These are phyloP conservation scores for Irena cyanogastra DNA, from an alignment of 2,113 vertebrate genomes.

Conservation along the genomic window DNA sequence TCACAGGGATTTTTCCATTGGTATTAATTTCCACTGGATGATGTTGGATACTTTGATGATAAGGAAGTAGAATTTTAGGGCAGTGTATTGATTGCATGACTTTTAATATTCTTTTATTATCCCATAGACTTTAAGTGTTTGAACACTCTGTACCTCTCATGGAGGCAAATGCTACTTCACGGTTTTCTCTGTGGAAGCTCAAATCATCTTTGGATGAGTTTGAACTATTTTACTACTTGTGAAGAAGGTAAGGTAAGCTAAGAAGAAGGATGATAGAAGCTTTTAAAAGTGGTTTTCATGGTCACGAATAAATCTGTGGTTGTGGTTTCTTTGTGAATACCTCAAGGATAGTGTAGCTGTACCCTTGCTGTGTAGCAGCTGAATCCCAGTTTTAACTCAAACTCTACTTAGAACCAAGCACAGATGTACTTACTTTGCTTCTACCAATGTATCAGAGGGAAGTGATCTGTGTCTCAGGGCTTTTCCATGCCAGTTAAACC, in stretches of 20 bases:
- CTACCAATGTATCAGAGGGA: not conserved
- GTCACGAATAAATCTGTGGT: not conserved
- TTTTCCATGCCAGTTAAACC: not conserved
- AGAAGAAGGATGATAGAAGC: not conserved
- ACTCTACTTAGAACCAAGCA: accelerated
- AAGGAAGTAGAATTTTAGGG: not conserved
- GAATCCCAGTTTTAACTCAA: not conserved
- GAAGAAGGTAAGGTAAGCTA: not conserved
- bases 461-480: not conserved
- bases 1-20: not conserved
- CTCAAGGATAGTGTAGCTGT: not conserved
- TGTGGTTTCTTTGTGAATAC: not conserved
- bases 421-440: not conserved
- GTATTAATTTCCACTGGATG: not conserved
- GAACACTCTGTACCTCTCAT: not conserved
- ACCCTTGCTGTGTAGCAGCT: not conserved
- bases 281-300: not conserved
- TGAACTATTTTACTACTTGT: not conserved
- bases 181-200: not conserved
- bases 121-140: accelerated
- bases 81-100: not conserved
- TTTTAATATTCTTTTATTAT: not conserved
- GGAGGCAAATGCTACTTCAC: not conserved
- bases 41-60: not conserved
- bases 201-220: not conserved